phyloP scores from a whole-genome alignment of 1,140 invertebrate species.

The Lucilia cuprina region DNA sequence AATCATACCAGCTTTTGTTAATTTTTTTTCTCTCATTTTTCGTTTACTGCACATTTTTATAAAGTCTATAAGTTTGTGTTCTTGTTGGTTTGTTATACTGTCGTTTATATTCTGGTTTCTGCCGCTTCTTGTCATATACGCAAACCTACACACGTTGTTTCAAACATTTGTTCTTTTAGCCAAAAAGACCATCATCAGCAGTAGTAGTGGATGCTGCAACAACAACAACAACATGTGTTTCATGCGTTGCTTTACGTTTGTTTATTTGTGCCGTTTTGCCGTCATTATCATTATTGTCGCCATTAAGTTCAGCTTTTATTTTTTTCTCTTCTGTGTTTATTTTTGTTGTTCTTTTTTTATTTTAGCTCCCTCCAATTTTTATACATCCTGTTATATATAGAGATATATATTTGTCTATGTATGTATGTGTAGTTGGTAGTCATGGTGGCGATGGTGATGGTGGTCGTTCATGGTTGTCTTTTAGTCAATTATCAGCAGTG shows the following conservation, averaged over 20 bases:
- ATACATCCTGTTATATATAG: neutral
- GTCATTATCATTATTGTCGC: slow-evolving; percentile 57
- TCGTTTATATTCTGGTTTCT: neutral
- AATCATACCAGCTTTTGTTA: slow-evolving; percentile 29
- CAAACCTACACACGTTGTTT: neutral
- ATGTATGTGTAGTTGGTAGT: neutral
- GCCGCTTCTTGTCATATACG: neutral
- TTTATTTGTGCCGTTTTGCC: slow-evolving; percentile 22
- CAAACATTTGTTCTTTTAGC: neutral
- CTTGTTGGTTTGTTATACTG: neutral
- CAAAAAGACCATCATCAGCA: slow-evolving; percentile 26
- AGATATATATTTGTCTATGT: neutral
- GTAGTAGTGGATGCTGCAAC: neutral
- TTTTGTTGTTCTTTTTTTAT: neutral
- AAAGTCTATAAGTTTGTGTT: neutral
- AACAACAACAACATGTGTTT: slow-evolving; percentile 8
- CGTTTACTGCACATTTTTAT: neutral
- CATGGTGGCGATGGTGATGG: neutral
- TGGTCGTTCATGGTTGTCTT: neutral
- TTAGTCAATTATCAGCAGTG: neutral
- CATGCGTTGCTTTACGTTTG: slow-evolving; percentile 21
- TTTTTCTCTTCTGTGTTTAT: neutral
- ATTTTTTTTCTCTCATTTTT: neutral
- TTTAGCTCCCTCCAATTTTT: neutral
- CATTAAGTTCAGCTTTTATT: slow-evolving; percentile 46